Base-by-base conservation (phyloP, 2,888 invertebrate genomes). In the Elaeidobius kamerunicus region DNA sequence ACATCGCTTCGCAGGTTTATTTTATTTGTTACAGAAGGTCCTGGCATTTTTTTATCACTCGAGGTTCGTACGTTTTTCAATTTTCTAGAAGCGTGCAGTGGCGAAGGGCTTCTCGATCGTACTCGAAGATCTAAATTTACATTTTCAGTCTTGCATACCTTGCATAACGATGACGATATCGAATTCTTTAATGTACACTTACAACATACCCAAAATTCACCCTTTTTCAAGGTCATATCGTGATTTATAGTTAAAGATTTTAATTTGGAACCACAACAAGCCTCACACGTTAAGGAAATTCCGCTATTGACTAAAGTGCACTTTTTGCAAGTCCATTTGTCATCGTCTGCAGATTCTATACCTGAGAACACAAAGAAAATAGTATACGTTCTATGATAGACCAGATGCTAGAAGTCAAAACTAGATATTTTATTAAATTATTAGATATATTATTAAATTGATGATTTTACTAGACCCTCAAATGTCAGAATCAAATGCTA, bases 171-270 rank as follows among this genome's bases (percentile, higher is more conserved):
- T 30, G 81, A 79, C 0, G 82, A 80, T 2, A 86, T 67, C 0
- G 88, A 86, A 73, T 91, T 91, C 63, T 88, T 86, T 2, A 93
- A 74, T 0, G 93, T 93, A 63, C 91, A 91, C 32, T 86, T 83
- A 27, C 79, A 77, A 69, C 93, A 93, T 0, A 85, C 83, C 88
- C 88, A 88, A 66, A 84, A 85, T 67, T 86, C 84, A 11, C 85
- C 85, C 65, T 81, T 84, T 17, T 84, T 76, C 60, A 86, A 69
- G 0, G 86, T 86, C 74, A 82, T 80, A 62, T 86, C 86, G 60
- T 82, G 80, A 19, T 78, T 75, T 46, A 78, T 73, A 2, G 80
- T 77, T 42, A 85, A 77, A 60, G 86, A 85, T 58, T 83, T 82
- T 5, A 90, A 76, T 62, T 86, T 85, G 0, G 89, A 86, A n/a